Percentiles rank a stretch among this genome's conserved stretches.
These are phyloP conservation scores for Limnothrissa miodon DNA, from an alignment of 2,113 vertebrate genomes.

Conservation along the genomic window DNA sequence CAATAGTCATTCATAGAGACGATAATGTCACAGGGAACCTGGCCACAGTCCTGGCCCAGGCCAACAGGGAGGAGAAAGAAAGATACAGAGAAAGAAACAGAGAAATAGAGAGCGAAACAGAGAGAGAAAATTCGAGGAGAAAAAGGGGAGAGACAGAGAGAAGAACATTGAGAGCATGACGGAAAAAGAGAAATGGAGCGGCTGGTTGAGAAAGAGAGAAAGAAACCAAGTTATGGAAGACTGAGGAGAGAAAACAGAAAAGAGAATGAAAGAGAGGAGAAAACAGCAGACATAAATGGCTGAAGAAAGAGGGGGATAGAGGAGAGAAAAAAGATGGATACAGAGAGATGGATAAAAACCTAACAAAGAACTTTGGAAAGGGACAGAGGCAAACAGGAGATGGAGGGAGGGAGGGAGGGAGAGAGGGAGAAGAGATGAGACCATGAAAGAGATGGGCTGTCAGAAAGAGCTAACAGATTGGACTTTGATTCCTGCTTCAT, in stretches of 20 bases:
- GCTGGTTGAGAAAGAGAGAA: background rate
- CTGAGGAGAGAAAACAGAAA: slow-evolving; percentile 10
- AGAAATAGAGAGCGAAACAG: slow-evolving; percentile 28
- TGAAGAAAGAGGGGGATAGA: slow-evolving; percentile 19
- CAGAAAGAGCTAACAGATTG: slow-evolving; percentile 44
- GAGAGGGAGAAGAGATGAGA: background rate
- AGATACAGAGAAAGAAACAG: background rate
- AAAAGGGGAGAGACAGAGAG: background rate
- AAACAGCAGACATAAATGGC: slow-evolving; percentile 23
- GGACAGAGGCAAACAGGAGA: background rate
- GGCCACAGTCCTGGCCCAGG: background rate
- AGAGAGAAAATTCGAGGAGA: slow-evolving; percentile 22
- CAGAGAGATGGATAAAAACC: background rate
- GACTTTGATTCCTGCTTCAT: slow-evolving; percentile 46
- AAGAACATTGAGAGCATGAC: slow-evolving; percentile 37
- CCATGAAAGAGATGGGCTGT: background rate
- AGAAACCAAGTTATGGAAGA: slow-evolving; percentile 25
- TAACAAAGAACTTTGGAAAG: background rate
- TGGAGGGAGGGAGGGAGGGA: background rate
- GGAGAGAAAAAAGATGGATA: background rate
- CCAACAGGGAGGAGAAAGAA: background rate
- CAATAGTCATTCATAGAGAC: background rate
- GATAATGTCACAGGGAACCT: background rate
- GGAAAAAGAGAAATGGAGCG: slow-evolving; percentile 21
- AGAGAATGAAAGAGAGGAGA: too few species aligned